Conservation (phyloP, 2,797 vertebrate species). For the Anabas testudineus region DNA sequence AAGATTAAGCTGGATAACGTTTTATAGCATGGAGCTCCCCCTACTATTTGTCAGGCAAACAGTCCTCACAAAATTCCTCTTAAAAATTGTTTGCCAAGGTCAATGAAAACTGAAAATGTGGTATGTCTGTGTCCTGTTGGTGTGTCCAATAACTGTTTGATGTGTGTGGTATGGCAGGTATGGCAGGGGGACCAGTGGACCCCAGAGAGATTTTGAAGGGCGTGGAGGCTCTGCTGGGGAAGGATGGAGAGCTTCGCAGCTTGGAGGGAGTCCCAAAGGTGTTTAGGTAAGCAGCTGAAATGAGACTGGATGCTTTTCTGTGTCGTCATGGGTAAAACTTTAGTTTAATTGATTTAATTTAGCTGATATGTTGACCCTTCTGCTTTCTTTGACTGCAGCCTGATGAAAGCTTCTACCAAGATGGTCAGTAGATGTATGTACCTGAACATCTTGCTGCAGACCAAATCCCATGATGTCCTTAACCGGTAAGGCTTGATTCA, state of each 20-base stretch:
- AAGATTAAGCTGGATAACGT: no score
- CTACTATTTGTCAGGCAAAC: conserved; percentile 29
- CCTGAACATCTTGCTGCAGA: conserved; percentile 95
- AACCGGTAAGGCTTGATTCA: conserved; percentile 83
- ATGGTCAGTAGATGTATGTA: conserved; percentile 98
- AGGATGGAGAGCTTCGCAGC: conserved; percentile 94
- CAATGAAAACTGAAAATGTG: background rate
- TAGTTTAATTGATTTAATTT: accelerated
- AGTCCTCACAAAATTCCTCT: background rate
- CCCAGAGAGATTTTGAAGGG: conserved; percentile 95
- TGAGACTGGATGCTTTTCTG: accelerated
- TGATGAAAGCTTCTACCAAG: conserved; percentile 96
- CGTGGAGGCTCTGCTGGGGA: conserved; percentile 92
- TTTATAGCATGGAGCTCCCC: background rate
- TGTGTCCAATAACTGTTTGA: background rate
- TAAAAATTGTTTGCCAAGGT: background rate
- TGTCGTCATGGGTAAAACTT: background rate
- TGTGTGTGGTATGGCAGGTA: conserved; percentile 76
- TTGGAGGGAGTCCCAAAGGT: conserved; percentile 94
- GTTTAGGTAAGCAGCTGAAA: conserved; percentile 85
- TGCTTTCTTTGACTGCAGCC: conserved; percentile 71
- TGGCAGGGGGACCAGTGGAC: conserved; percentile 94
- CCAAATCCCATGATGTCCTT: conserved; percentile 90
- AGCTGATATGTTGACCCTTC: background rate
- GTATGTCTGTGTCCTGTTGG: background rate